Evolutionary conservation across 2,888 invertebrate species (phyloP).

Genomic region (Mechanitis mazaeus): DNA sequence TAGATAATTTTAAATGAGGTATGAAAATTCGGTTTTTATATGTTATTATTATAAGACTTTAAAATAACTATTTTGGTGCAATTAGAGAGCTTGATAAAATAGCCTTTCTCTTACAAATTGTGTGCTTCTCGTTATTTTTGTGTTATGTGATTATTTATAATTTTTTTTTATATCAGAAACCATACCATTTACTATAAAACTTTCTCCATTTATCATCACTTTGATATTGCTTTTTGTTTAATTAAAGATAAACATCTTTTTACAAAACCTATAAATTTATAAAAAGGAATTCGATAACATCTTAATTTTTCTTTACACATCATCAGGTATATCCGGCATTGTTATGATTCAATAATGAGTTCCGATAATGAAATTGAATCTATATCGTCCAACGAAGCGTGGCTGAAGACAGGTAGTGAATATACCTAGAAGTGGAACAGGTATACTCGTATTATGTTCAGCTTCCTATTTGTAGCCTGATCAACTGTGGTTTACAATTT

Average conservation of each 20-base stretch:
- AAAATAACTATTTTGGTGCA: neutral
- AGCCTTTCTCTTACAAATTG: constrained; percentile 5
- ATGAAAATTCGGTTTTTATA: too few species aligned
- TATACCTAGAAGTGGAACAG: constrained; percentile 28
- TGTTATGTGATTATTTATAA: constrained; percentile 5
- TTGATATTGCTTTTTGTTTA: neutral
- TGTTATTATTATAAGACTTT: too few species aligned
- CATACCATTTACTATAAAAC: neutral
- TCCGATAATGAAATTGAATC: constrained; percentile 28
- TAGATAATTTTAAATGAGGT: too few species aligned
- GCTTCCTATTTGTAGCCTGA: neutral
- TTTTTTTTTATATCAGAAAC: neutral
- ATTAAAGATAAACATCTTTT: neutral
- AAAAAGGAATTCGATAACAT: constrained; percentile 8
- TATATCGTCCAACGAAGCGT: constrained; percentile 28
- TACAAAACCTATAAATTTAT: neutral
- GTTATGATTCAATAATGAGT: constrained; percentile 23
- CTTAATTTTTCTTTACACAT: constrained; percentile 18
- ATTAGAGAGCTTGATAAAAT: constrained; percentile 2
- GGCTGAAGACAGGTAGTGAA: constrained; percentile 30
- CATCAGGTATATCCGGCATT: constrained; percentile 9
- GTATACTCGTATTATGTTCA: neutral
- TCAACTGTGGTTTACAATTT: neutral
- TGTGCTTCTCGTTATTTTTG: neutral
- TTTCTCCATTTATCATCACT: neutral